Evolutionary conservation across 2,888 invertebrate genomes (phyloP), one percentile per base, ranked within the genome.

Genomic region (Cephus pulcher): DNA sequence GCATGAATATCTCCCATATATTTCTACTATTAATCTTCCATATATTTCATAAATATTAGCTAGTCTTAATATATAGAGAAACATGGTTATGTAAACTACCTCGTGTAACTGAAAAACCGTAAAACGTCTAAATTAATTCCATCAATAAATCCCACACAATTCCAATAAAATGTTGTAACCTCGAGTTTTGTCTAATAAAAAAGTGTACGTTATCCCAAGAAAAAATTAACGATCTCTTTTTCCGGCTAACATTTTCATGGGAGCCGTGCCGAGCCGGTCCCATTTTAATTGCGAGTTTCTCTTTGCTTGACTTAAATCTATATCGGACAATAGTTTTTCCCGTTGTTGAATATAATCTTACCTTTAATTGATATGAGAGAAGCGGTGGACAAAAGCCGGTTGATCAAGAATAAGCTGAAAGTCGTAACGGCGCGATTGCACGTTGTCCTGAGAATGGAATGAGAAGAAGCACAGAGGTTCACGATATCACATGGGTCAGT

Each of bases 11-110:
- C 40, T 23, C 15, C 15, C 23, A 40, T 6, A 6, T 23, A 35
- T 35, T 12, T 12, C 35, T 35, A 37, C 37, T 12, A 15, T 37
- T 15, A 15, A 56, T 56, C 56, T 23, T 56, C 23, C 9, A 56
- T 23, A 9, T 23, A 56, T 23, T 56, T 56, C 23, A 56, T 56
- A 56, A 23, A 56, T 56, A 23, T 23, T 23, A 23, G 23, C 23
- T 23, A 56, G 2, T 56, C 23, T 0, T 56, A 9, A 56, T 56
- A 23, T 23, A 56, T 12, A 12, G 74, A 23, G 35, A 76, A 79
- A 78, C 78, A 79, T 82, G 89, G 86, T 89, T 89, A 89, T 88
- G 85, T 89, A 89, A 89, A 89, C 80, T 79, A 77, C 86, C 89
- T 88, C 88, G 86, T 88, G 89, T 82, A 82, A 75, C 73, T 35